Evolutionary conservation across 2,888 invertebrate genomes (phyloP).

Genomic region (Pristionchus mayeri): DNA sequence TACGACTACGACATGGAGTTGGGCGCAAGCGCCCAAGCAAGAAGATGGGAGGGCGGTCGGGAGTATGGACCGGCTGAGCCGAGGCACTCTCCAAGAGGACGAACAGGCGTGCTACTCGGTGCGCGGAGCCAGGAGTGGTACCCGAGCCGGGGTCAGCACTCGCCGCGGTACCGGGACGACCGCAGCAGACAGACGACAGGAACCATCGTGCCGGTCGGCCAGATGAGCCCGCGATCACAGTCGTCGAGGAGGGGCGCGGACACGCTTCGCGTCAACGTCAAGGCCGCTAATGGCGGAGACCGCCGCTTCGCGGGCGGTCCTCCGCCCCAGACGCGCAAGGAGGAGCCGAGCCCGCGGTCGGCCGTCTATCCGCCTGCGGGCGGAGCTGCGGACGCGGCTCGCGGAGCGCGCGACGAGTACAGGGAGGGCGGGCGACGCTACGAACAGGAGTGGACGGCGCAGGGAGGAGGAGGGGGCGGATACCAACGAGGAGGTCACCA

Average conservation of each 20-base stretch:
- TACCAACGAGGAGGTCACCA: constrained; percentile 12
- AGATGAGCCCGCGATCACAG: constrained; percentile 6
- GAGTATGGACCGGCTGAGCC: not conserved
- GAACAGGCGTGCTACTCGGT: not conserved
- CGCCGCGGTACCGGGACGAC: constrained; percentile 20
- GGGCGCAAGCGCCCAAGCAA: not conserved
- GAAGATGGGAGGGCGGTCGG: constrained; percentile 32
- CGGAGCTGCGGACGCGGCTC: not conserved
- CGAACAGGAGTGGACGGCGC: constrained; percentile 30
- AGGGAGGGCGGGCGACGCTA: constrained; percentile 1
- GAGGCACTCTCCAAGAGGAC: constrained; percentile 17
- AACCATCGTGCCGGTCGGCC: not conserved
- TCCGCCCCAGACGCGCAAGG: not conserved
- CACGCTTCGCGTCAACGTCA: constrained; percentile 19
- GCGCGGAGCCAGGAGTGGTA: constrained; percentile 52
- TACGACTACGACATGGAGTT: constrained; percentile 27
- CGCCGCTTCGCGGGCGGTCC: not conserved
- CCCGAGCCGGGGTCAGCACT: constrained; percentile 36
- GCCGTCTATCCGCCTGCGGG: not conserved
- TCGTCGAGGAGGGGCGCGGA: not conserved
- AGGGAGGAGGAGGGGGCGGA: constrained; percentile 43
- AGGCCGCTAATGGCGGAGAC: constrained; percentile 18
- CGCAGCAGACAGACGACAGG: constrained; percentile 8
- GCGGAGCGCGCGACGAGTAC: not conserved
- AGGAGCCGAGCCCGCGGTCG: constrained; percentile 44